Base-by-base conservation (phyloP, 2,888 invertebrate species). In the Pseudococcus longispinus region DNA sequence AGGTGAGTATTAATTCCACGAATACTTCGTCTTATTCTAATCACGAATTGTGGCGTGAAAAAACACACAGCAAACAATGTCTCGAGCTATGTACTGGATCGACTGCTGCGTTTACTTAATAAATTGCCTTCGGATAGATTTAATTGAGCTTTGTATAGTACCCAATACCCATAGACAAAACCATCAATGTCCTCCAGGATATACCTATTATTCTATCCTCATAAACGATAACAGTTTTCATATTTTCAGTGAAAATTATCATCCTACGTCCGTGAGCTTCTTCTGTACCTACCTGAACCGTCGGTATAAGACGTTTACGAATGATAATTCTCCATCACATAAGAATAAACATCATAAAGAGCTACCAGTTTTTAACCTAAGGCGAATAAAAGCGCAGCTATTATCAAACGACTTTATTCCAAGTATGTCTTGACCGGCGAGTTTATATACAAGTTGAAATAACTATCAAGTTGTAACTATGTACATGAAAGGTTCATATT, bases 401-500 rank as follows among this genome's bases (percentile, higher is more conserved):
- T 70, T 70, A 70, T 29, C 29, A 70, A 70, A 70, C 77, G 23
- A 80, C 37, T 80, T 80, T 42, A 80, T 80, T 80, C 77, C 77
- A 42, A 80, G 77, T 80, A 80, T 80, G 77, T 80, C 77, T 80
- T 42, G 77, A 80, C 42, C 77, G 42, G 77, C 29, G 70, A 70
- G 70, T 70, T 32, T 20, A 70, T n/a, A 70, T 70, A 23, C 77
- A 37, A 80, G 70, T 70, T 42, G 29, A 42, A 80, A 80, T 80
- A 42, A 23, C 42, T 42, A 80, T 37, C 77, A n/a, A 80, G 77
- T 42, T 80, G 42, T 80, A 80, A 80, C 70, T 20, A 23, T 20
- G 77, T 80, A 80, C 77, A 80, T 80, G 77, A 80, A 80, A 80
- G 77, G 77, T 80, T 80, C 77, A 80, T 80, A 80, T 80, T 80